These are phyloP conservation scores for Umimayanthus chanpuru DNA, from an alignment of 92 coral and sea anemone genomes.

Conservation along the genomic window DNA sequence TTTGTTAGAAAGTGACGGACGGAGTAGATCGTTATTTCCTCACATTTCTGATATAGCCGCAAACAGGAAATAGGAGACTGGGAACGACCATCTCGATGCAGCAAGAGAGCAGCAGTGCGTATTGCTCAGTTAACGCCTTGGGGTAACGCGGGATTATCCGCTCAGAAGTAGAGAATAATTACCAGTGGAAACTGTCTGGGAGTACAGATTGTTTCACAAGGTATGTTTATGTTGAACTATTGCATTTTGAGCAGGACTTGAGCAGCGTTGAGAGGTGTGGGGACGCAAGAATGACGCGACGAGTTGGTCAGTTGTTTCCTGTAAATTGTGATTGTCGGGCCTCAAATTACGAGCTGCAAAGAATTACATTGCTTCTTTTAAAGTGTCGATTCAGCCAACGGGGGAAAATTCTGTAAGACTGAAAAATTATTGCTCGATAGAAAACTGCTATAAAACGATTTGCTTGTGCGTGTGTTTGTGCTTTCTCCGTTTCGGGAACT, in stretches of 20 bases:
- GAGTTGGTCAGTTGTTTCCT: background rate
- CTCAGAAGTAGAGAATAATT: background rate
- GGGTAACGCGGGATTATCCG: slow-evolving; percentile 28
- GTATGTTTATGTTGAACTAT: slow-evolving; percentile 1
- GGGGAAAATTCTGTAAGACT: background rate
- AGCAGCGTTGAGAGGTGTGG: background rate
- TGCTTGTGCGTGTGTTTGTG: background rate
- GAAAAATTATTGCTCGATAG: background rate
- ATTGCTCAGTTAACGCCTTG: slow-evolving; percentile 32
- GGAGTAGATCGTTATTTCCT: too few species aligned
- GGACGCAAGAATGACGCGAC: slow-evolving; percentile 30
- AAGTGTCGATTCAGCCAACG: background rate
- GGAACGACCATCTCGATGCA: slow-evolving; percentile 32
- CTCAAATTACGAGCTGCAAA: background rate
- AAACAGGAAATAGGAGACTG: slow-evolving; percentile 49
- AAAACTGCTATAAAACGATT: slow-evolving; percentile 5
- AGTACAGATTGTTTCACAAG: slow-evolving; percentile 1
- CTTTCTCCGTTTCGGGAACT: background rate
- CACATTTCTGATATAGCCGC: background rate
- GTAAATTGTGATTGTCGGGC: background rate
- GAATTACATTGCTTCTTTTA: background rate
- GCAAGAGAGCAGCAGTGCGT: slow-evolving; percentile 32
- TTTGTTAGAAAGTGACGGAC: too few species aligned
- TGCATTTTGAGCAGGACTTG: background rate
- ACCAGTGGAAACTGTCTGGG: background rate